Percentiles rank a stretch among this genome's conserved stretches.
Conservation (phyloP, 2,888 invertebrate genomes). For the Calameuta filiformis region DNA sequence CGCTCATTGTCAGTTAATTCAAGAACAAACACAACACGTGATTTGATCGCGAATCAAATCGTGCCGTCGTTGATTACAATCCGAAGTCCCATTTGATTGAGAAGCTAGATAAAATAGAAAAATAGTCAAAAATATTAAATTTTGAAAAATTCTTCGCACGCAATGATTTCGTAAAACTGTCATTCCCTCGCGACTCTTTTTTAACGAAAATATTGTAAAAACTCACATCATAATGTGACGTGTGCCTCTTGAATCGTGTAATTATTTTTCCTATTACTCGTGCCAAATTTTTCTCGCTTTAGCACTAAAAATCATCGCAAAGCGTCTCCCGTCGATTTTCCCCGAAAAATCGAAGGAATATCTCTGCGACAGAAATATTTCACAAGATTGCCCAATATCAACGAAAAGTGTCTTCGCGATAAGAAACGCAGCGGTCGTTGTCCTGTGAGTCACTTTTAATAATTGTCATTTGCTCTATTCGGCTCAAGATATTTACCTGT, state of each 20-base stretch:
- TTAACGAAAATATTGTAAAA: not conserved
- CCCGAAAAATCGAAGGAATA: too few relatives aligned
- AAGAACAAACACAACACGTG: not conserved
- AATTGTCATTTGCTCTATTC: not conserved
- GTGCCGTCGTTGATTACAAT: too few relatives aligned
- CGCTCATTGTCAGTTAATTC: not conserved
- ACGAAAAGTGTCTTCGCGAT: not conserved
- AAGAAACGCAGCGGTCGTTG: not conserved
- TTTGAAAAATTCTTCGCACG: too few relatives aligned
- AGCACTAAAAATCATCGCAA: too few relatives aligned
- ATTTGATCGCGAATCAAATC: too few relatives aligned
- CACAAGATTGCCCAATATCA: not conserved
- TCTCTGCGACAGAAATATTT: not conserved
- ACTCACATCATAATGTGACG: not conserved
- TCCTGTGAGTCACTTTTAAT: not conserved
- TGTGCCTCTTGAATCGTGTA: not conserved
- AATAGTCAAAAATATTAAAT: too few relatives aligned
- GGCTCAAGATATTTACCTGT: not conserved
- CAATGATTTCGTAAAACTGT: too few relatives aligned
- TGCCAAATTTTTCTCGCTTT: not conserved
- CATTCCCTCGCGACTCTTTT: too few relatives aligned
- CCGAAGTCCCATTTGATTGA: too few relatives aligned
- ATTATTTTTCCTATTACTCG: not conserved
- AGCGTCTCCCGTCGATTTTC: too few relatives aligned
- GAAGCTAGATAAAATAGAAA: too few relatives aligned